Percentiles rank a stretch among this genome's conserved stretches.
Evolutionary conservation across 2,797 vertebrate species (phyloP).

Genomic region (Cossypha heuglini): DNA sequence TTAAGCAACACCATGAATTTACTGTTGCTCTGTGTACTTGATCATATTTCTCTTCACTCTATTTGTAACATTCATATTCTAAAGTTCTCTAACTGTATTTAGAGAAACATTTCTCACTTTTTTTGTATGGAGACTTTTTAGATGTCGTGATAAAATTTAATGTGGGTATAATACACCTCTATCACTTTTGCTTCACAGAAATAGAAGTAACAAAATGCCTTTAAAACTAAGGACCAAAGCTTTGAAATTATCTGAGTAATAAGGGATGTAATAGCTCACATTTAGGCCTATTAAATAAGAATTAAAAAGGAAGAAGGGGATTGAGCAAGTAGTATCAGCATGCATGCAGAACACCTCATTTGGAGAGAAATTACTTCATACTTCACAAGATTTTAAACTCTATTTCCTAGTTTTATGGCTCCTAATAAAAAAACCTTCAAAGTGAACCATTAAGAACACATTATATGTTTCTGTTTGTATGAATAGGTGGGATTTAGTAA

Average conservation of each 20-base stretch:
- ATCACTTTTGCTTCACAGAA: neutral
- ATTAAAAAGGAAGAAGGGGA: neutral
- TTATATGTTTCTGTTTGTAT: neutral
- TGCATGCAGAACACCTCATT: neutral
- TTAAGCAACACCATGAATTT: neutral
- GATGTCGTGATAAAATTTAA: neutral
- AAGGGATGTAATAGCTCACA: neutral
- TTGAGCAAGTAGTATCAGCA: neutral
- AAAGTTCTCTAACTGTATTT: neutral
- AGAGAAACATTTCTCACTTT: neutral
- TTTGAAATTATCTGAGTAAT: neutral
- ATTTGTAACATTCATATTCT: neutral
- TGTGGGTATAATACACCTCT: neutral
- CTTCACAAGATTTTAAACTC: neutral
- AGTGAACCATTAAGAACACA: neutral
- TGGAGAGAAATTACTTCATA: neutral
- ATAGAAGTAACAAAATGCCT: neutral
- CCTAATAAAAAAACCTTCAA: neutral
- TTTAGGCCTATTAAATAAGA: neutral
- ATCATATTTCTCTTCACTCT: neutral
- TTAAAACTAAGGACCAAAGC: neutral
- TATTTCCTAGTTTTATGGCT: neutral
- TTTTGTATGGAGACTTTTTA: neutral
- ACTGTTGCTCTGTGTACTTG: neutral
- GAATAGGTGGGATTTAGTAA: neutral